A percentile compares a stretch with the other conserved stretches of the same genome.
These are phyloP conservation scores for Camponotus fellah DNA, from an alignment of 2,888 invertebrate genomes.

Conservation along the genomic window DNA sequence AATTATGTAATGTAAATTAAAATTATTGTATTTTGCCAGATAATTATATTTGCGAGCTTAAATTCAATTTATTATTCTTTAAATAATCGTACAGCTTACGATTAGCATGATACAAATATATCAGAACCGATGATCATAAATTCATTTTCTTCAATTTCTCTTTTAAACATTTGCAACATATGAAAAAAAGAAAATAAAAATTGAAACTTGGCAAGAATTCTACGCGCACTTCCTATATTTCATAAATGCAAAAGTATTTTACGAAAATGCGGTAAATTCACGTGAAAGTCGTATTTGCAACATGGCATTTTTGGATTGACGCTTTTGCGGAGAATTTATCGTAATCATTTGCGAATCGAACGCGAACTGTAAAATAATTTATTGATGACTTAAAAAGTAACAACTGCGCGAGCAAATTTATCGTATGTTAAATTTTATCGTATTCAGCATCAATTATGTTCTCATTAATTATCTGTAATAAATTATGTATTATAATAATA, in stretches of 20 bases:
- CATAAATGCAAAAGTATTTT: background rate
- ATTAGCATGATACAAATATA: background rate
- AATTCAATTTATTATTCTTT: background rate
- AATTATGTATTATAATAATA: background rate
- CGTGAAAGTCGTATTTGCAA: background rate
- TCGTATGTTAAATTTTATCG: background rate
- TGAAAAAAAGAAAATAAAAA: background rate
- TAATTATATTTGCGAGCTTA: background rate
- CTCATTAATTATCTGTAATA: background rate
- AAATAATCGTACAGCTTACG: background rate
- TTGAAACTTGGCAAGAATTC: background rate
- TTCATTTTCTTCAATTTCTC: background rate
- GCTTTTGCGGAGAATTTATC: conserved; percentile 13
- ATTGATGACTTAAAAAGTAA: background rate
- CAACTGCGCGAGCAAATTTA: background rate
- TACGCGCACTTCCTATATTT: background rate
- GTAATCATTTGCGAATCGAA: background rate
- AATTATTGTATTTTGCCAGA: background rate
- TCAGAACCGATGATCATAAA: background rate
- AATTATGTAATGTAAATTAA: background rate
- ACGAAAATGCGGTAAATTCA: background rate
- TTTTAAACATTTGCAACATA: background rate
- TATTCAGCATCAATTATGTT: background rate
- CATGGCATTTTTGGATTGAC: background rate
- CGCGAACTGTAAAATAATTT: background rate